Evolutionary conservation across 2,113 vertebrate genomes (phyloP).

Genomic region (Strigops habroptila): DNA sequence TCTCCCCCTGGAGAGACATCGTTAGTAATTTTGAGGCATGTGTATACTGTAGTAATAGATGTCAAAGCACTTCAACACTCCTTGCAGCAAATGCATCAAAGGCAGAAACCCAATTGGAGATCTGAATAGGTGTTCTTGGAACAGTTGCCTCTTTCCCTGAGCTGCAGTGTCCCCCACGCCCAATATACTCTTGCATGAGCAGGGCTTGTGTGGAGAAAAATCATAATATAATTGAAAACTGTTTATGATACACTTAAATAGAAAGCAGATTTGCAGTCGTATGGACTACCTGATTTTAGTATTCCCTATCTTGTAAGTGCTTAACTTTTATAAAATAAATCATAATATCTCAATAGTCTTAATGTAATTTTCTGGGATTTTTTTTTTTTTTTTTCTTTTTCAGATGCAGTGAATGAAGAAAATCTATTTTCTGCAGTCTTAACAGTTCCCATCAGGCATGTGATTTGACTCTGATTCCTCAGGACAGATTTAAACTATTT

Average conservation of each 20-base stretch:
- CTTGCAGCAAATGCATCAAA: not conserved
- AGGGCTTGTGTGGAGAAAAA: not conserved
- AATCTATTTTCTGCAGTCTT: not conserved
- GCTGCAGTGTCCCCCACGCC: not conserved
- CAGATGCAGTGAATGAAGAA: not conserved
- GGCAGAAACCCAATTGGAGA: not conserved
- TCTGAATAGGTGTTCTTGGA: not conserved
- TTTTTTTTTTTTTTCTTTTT: not conserved
- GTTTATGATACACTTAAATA: not conserved
- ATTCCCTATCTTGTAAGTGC: not conserved
- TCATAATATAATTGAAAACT: not conserved
- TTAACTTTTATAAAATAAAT: conserved; percentile 23
- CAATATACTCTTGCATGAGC: not conserved
- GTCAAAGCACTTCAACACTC: not conserved
- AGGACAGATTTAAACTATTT: conserved; percentile 52
- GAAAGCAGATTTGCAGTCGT: conserved; percentile 23
- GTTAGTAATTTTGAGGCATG: not conserved
- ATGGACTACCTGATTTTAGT: conserved; percentile 34
- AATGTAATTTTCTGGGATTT: not conserved
- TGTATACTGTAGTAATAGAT: not conserved
- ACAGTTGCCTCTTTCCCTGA: not conserved
- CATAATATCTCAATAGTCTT: not conserved
- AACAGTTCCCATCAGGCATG: conserved; percentile 20
- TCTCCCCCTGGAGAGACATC: not conserved
- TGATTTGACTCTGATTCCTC: conserved; percentile 52